Evolutionary conservation across 2,888 invertebrate species (phyloP).

Genomic region (Drosophila atroscutellata): DNA sequence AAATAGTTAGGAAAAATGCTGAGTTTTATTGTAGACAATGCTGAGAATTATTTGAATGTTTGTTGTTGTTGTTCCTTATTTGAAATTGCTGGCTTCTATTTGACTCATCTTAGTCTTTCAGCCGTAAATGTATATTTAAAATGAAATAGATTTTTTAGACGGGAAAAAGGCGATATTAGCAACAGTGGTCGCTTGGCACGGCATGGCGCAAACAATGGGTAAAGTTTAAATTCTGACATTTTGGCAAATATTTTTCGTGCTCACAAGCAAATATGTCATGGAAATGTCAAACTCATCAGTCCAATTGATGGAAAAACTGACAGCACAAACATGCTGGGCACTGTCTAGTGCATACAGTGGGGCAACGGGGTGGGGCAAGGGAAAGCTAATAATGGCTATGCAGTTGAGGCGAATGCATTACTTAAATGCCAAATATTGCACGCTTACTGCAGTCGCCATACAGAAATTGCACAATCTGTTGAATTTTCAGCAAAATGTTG

Average conservation of each 20-base stretch:
- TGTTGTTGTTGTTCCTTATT: neutral
- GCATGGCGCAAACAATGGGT: conserved; percentile 67
- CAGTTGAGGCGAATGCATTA: neutral
- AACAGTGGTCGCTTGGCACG: conserved; percentile 53
- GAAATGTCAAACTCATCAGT: conserved; percentile 79
- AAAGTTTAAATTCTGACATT: conserved; percentile 81
- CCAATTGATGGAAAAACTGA: conserved; percentile 74
- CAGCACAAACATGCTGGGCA: conserved; percentile 47
- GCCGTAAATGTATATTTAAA: neutral
- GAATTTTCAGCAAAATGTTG: neutral
- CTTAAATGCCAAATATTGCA: conserved; percentile 1
- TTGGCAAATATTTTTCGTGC: conserved; percentile 78
- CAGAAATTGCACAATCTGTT: neutral
- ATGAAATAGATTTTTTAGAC: neutral
- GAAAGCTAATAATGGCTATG: neutral
- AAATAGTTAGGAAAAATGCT: neutral
- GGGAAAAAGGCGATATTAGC: neutral
- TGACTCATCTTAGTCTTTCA: neutral
- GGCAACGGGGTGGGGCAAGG: neutral
- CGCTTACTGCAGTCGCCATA: neutral
- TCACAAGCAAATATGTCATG: conserved; percentile 77
- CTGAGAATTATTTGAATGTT: conserved; percentile 2
- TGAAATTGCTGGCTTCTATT: neutral
- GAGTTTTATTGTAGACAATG: neutral
- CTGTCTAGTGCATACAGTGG: conserved; percentile 7